These are phyloP conservation scores for Hemitrygon akajei DNA, from an alignment of 2,797 vertebrate species.

Conservation along the genomic window DNA sequence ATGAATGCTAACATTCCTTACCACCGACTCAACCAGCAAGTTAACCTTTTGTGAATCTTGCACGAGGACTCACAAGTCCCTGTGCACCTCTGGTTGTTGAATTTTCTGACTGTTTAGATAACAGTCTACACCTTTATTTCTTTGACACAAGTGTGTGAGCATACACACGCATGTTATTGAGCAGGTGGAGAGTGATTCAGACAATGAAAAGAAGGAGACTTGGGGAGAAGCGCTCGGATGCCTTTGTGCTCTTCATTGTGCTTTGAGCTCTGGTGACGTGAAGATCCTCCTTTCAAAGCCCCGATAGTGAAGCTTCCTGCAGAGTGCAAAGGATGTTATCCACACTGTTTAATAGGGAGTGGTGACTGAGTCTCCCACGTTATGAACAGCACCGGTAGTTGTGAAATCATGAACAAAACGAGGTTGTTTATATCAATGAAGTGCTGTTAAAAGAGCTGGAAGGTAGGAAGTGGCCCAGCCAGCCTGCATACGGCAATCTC, in stretches of 20 bases:
- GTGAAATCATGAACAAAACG: neutral
- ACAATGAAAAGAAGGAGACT: neutral
- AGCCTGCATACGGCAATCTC: neutral
- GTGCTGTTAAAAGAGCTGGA: neutral
- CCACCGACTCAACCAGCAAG: too few species aligned
- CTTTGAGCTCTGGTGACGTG: neutral
- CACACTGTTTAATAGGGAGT: neutral
- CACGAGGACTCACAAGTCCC: too few species aligned
- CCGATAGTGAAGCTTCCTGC: neutral
- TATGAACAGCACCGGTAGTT: neutral
- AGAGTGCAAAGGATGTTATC: neutral
- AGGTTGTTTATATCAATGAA: neutral
- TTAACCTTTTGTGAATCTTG: too few species aligned
- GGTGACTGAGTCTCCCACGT: too few species aligned
- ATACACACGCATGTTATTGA: neutral
- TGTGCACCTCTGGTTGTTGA: too few species aligned
- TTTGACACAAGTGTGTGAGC: too few species aligned
- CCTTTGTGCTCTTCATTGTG: neutral
- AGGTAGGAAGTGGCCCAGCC: neutral
- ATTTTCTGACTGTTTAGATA: too few species aligned
- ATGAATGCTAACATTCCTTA: too few species aligned
- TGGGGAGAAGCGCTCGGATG: neutral
- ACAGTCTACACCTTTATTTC: too few species aligned
- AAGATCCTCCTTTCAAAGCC: neutral
- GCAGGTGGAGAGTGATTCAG: neutral